These are phyloP conservation scores for Zele albiditarsus DNA, from an alignment of 2,888 invertebrate species.

Conservation along the genomic window DNA sequence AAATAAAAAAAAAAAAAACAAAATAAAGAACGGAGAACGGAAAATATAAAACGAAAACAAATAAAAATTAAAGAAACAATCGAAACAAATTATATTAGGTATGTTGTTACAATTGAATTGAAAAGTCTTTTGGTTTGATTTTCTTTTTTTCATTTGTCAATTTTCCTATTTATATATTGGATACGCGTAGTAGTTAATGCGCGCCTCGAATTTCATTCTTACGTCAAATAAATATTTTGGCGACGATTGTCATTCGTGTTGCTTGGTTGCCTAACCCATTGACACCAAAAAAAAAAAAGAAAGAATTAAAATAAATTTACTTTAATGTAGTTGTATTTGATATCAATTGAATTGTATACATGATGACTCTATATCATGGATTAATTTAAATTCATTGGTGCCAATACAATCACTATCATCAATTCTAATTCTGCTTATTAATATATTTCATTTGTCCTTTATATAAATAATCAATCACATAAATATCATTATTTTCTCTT, in stretches of 20 bases:
- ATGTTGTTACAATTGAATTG: background rate
- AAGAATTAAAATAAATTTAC: background rate
- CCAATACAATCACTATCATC: background rate
- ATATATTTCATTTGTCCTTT: background rate
- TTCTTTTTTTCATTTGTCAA: background rate
- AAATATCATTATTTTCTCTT: background rate
- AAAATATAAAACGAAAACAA: too few species aligned
- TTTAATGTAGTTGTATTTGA: background rate
- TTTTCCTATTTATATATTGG: background rate
- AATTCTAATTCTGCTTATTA: background rate
- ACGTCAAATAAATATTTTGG: slow-evolving; percentile 17
- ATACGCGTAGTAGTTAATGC: background rate
- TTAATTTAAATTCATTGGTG: background rate
- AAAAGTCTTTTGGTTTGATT: background rate
- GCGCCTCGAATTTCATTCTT: slow-evolving; percentile 5
- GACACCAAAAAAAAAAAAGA: slow-evolving; percentile 12
- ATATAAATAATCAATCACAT: background rate
- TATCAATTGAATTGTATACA: background rate
- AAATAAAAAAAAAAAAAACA: slow-evolving; percentile 26
- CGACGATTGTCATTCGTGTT: slow-evolving; percentile 2
- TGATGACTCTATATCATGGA: background rate
- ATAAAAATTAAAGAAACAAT: slow-evolving; percentile 11
- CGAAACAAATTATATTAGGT: slow-evolving; percentile 25
- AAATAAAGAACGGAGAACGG: background rate
- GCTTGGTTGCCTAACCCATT: background rate